Conservation (phyloP, 2,797 vertebrate genomes). For the Sparus aurata region DNA sequence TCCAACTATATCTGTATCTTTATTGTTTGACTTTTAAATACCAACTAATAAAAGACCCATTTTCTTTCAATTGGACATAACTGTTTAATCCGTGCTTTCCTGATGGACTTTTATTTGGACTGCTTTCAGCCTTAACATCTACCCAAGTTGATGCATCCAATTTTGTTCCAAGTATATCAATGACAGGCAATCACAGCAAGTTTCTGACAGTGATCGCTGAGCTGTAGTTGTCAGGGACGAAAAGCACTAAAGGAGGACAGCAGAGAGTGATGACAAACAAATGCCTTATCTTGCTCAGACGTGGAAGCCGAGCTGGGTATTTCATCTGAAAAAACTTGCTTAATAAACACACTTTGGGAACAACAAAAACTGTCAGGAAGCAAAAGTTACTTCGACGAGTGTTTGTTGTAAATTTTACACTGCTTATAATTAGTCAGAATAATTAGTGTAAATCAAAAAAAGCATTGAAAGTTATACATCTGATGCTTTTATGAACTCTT, state of each 20-base stretch:
- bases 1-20: too few species aligned
- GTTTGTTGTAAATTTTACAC: background rate
- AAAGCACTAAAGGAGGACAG: conserved; percentile 37
- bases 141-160: conserved; percentile 30
- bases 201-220: conserved; percentile 48
- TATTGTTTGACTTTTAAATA: background rate
- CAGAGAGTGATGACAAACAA: conserved; percentile 16
- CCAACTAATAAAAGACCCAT: too few species aligned
- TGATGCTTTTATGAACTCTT: background rate
- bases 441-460: too few species aligned
- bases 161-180: conserved; percentile 36
- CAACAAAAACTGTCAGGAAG: background rate
- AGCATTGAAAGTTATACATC: background rate
- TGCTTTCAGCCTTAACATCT: background rate
- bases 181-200: conserved; percentile 50
- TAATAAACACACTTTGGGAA: background rate
- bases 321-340: background rate
- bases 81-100: background rate
- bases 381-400: background rate
- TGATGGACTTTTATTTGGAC: background rate
- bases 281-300: background rate
- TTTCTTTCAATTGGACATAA: too few species aligned
- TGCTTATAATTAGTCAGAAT: too few species aligned
- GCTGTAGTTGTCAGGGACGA: conserved; percentile 41
- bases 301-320: background rate